Evolutionary conservation across 2,888 invertebrate species (phyloP), one percentile per base, ranked within the genome.

Genomic region (Argynnis bischoffii): DNA sequence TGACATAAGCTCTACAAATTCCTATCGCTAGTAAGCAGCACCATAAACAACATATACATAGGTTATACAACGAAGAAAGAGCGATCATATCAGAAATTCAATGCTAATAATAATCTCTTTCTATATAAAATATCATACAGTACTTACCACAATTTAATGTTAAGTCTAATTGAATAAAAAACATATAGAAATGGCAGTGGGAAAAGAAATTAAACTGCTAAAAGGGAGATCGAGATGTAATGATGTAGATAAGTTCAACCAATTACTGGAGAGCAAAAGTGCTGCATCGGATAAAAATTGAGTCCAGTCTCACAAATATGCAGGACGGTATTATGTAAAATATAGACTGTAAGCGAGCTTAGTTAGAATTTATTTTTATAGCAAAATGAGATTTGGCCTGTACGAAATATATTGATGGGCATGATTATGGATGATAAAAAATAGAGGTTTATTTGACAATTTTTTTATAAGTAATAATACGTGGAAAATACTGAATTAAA

Each of bases 221-320:
- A 87, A 88, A 86, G 88, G 86, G 83, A 85, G 88, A 83, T 85
- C 84, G 84, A 87, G 92, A 92, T 92, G 90, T 92, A 92, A 92
- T 91, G 92, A 89, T 82, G 84, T 81, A 90, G 92, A 92, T 92
- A 92, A 88, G 85, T 89, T 86, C 84, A 87, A 90, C 90, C 92
- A 92, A 92, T 92, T 92, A 92, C 91, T 85, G 81, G 82, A 79
- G 81, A 81, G 81, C 81, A 83, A 82, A 85, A 89, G 82, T 88
- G 91, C 92, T 87, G 90, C 89, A 88, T 91, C 77, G 84, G 82
- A 88, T 87, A 86, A 86, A 88, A 91, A 90, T 87, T 85, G 86
- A 85, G 85, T 84, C 81, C 81, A 76, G 78, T 70, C 71, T 74
- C 66, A 72, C 71, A 71, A 73, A 74, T 74, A 74, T 72, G 70